Percentiles rank a stretch among this genome's conserved stretches.
These are phyloP conservation scores for Rhipidura dahli DNA, from an alignment of 2,113 vertebrate species.

Conservation along the genomic window DNA sequence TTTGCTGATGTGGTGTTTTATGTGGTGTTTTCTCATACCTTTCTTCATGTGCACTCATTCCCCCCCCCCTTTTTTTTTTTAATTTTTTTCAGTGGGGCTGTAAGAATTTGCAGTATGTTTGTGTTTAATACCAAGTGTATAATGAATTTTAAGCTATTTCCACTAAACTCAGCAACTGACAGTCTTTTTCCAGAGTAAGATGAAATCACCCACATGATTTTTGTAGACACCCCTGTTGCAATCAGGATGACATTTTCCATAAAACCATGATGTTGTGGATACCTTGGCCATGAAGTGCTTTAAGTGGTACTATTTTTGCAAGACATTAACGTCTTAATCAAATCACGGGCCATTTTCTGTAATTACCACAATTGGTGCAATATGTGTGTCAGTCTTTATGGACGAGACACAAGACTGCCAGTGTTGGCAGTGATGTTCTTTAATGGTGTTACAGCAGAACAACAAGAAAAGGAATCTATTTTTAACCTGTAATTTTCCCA, in stretches of 20 bases:
- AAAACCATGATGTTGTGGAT: background rate
- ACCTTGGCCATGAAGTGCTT: background rate
- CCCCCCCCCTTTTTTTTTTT: rapidly evolving
- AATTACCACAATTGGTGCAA: background rate
- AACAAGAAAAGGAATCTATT: background rate
- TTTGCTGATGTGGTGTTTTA: background rate
- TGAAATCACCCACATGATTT: background rate
- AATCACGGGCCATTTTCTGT: conserved; percentile 33
- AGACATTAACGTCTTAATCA: background rate
- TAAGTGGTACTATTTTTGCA: conserved; percentile 6
- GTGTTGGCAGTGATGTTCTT: background rate
- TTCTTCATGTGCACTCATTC: background rate
- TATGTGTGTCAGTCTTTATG: background rate
- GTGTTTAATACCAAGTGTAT: background rate
- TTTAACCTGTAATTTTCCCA: conserved; percentile 27
- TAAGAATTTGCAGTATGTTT: background rate
- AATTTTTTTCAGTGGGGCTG: too few relatives aligned
- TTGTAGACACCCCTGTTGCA: background rate
- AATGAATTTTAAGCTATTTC: background rate
- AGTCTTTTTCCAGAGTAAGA: background rate
- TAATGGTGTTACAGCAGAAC: background rate
- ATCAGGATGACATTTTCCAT: background rate
- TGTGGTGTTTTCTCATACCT: background rate
- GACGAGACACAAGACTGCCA: background rate
- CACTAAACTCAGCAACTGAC: background rate